Conservation (phyloP, 2,888 invertebrate genomes). For the Hermaeophaga mercurialis region DNA sequence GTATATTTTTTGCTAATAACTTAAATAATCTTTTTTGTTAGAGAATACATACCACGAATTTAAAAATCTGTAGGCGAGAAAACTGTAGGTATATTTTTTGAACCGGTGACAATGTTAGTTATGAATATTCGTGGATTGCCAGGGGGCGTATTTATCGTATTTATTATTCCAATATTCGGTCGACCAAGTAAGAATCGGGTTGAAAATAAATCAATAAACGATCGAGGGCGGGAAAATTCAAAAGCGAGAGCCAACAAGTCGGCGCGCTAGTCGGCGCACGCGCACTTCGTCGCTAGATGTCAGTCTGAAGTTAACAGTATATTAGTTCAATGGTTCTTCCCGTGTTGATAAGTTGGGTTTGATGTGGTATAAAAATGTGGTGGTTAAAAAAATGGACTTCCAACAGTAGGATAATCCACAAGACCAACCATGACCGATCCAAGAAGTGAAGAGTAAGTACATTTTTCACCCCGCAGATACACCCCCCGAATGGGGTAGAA, state of each 20-base stretch:
- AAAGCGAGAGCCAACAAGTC: constrained; percentile 37
- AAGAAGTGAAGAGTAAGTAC: constrained; percentile 82
- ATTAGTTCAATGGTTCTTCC: constrained; percentile 57
- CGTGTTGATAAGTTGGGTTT: constrained; percentile 56
- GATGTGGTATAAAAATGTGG: constrained; percentile 59
- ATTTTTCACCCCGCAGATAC: constrained; percentile 38
- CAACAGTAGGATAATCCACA: constrained; percentile 83
- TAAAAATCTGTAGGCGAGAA: background rate
- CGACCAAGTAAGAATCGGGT: constrained; percentile 9
- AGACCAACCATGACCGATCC: constrained; percentile 89
- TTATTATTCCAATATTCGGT: constrained; percentile 31
- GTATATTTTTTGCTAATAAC: no score
- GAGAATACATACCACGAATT: background rate
- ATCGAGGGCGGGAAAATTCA: constrained; percentile 37
- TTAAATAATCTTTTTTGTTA: background rate
- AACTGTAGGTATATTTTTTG: background rate
- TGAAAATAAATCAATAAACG: constrained; percentile 51
- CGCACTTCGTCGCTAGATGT: constrained; percentile 43
- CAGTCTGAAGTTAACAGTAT: constrained; percentile 48
- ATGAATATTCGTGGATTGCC: background rate
- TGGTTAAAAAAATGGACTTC: constrained; percentile 65
- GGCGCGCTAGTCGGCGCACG: constrained; percentile 43
- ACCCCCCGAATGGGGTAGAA: constrained; percentile 35
- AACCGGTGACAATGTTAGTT: background rate
- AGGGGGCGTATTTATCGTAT: constrained; percentile 6